Percentiles rank a stretch among this genome's conserved stretches.
Conservation (phyloP, 2,797 vertebrate genomes). For the Pantherophis alleghaniensis region DNA sequence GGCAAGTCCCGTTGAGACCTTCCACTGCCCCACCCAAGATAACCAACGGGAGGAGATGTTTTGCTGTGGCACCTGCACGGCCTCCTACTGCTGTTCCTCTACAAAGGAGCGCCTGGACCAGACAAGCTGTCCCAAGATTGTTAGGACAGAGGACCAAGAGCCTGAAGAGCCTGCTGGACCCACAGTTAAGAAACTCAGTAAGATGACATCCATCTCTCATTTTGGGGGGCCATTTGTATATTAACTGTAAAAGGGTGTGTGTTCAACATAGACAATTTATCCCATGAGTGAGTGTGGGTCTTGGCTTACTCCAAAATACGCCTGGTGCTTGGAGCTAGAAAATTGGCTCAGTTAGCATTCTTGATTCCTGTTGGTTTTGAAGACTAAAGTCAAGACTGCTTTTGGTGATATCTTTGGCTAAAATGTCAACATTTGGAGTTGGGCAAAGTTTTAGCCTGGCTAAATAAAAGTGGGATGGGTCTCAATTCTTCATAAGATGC, state of each 20-base stretch:
- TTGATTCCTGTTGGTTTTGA: background rate
- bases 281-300: too few species aligned
- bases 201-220: background rate
- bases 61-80: background rate
- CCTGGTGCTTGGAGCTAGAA: background rate
- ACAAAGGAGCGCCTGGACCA: background rate
- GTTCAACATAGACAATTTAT: too few species aligned
- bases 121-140: background rate
- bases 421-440: background rate
- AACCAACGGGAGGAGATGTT: background rate
- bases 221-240: background rate
- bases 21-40: background rate
- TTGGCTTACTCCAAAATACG: too few species aligned
- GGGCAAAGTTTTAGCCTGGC: background rate
- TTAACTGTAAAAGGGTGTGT: background rate
- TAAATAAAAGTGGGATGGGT: background rate
- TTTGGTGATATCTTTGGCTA: background rate
- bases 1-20: background rate
- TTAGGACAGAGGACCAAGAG: background rate
- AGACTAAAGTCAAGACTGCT: background rate
- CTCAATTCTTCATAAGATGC: background rate
- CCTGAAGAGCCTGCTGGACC: background rate
- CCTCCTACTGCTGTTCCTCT: background rate
- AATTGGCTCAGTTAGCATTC: background rate
- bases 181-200: background rate